These are phyloP conservation scores for Sebastes melanostomus DNA, from an alignment of 2,797 vertebrate genomes.

Conservation along the genomic window DNA sequence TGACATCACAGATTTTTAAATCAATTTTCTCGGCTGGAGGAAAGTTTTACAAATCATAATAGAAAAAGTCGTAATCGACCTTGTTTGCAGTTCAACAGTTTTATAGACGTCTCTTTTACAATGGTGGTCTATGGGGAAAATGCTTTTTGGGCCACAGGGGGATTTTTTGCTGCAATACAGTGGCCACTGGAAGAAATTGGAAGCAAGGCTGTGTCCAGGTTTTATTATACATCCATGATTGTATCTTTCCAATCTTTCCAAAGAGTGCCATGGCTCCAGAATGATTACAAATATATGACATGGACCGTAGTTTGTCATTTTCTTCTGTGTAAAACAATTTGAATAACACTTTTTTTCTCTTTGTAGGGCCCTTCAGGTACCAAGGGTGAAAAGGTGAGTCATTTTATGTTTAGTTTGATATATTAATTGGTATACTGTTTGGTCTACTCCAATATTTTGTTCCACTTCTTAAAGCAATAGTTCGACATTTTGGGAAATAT, in stretches of 20 bases:
- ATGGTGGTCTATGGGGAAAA: too few species aligned
- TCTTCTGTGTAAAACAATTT: constrained; percentile 3
- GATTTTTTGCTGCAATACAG: too few species aligned
- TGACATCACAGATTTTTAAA: not conserved
- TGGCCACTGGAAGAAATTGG: too few species aligned
- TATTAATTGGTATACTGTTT: not conserved
- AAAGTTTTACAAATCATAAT: too few species aligned
- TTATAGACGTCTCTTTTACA: not conserved
- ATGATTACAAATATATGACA: not conserved
- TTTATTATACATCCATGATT: too few species aligned
- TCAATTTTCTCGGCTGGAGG: too few species aligned
- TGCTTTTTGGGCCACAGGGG: too few species aligned
- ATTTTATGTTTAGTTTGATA: constrained; percentile 3
- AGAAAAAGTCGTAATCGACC: too few species aligned
- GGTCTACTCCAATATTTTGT: not conserved
- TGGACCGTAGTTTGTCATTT: not conserved
- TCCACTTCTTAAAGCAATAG: not conserved
- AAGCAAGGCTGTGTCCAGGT: too few species aligned
- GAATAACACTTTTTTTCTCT: constrained; percentile 32
- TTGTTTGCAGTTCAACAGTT: not conserved
- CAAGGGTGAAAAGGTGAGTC: constrained; percentile 96
- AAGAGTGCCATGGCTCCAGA: not conserved
- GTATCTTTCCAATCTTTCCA: not conserved
- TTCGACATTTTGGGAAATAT: not conserved
- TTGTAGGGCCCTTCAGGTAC: constrained; percentile 91